Evolutionary conservation across 2,113 vertebrate genomes (phyloP).

Genomic region (Vombatus ursinus): DNA sequence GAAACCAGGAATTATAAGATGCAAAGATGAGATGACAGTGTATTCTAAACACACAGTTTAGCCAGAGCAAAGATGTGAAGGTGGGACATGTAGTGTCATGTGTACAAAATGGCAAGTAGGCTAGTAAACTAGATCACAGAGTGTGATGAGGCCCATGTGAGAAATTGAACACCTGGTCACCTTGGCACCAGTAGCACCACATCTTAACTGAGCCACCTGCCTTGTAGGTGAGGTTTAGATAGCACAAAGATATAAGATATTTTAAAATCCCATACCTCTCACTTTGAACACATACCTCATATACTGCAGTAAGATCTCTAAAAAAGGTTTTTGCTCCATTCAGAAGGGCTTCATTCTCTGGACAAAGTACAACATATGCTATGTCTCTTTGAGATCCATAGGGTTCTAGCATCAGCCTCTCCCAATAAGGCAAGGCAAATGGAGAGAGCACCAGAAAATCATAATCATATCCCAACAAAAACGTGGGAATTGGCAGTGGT

Average conservation of each 20-base stretch:
- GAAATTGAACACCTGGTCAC: constrained; percentile 15
- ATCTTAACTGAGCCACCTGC: background rate
- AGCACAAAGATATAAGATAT: constrained; percentile 25
- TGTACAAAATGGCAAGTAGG: background rate
- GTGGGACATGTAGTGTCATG: background rate
- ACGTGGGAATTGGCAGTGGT: constrained; percentile 98
- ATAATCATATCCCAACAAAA: constrained; percentile 97
- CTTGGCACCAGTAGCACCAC: constrained; percentile 10
- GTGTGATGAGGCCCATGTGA: background rate
- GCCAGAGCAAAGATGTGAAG: background rate
- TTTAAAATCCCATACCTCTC: constrained; percentile 45
- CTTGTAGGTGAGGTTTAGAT: constrained; percentile 16
- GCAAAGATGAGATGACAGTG: too few species aligned
- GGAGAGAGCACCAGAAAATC: constrained; percentile 99
- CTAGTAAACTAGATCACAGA: background rate
- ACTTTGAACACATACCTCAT: constrained; percentile 89
- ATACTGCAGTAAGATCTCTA: constrained; percentile 96
- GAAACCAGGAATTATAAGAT: background rate
- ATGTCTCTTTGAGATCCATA: constrained; percentile 97
- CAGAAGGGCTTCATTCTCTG: constrained; percentile 96
- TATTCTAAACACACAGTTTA: too few species aligned
- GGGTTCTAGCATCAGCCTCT: constrained; percentile 97
- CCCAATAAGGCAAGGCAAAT: constrained; percentile 98
- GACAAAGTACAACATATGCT: constrained; percentile 98
- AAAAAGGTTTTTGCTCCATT: constrained; percentile 98